Conservation (phyloP, 2,113 vertebrate genomes). For the Misgurnus anguillicaudatus region DNA sequence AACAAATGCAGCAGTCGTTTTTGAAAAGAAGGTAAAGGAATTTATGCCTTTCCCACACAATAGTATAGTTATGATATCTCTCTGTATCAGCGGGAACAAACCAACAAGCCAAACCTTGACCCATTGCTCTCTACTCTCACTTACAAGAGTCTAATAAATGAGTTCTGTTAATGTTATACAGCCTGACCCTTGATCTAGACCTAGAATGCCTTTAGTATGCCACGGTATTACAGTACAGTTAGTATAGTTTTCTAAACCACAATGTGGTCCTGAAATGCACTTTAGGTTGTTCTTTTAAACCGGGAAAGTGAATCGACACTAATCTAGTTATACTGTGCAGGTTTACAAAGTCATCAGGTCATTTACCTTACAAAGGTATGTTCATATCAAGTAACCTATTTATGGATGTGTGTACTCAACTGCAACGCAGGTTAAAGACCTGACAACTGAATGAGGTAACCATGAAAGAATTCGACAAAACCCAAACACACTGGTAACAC, state of each 20-base stretch:
- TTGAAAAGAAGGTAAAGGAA: no score
- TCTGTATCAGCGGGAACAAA: no score
- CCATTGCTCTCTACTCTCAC: no score
- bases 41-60: no score
- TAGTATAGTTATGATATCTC: no score
- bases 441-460: slow-evolving; percentile 16
- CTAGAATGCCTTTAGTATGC: no score
- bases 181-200: no score
- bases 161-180: no score
- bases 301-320: not conserved
- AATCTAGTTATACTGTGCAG: not conserved
- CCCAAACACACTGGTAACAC: not conserved
- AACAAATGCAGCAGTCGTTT: no score
- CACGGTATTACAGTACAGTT: no score
- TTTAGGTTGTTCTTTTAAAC: not conserved
- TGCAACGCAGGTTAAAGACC: slow-evolving; percentile 26
- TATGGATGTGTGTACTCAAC: slow-evolving; percentile 13
- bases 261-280: not conserved
- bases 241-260: not conserved
- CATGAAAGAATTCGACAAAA: slow-evolving; percentile 10
- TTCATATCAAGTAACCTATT: slow-evolving; percentile 16
- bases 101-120: no score
- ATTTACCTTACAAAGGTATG: slow-evolving; percentile 17
- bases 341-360: not conserved
- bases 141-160: no score